Percentiles rank a stretch among this genome's conserved stretches.
phyloP scores from a whole-genome alignment of 1,140 invertebrate genomes.

The Aricia agestis region DNA sequence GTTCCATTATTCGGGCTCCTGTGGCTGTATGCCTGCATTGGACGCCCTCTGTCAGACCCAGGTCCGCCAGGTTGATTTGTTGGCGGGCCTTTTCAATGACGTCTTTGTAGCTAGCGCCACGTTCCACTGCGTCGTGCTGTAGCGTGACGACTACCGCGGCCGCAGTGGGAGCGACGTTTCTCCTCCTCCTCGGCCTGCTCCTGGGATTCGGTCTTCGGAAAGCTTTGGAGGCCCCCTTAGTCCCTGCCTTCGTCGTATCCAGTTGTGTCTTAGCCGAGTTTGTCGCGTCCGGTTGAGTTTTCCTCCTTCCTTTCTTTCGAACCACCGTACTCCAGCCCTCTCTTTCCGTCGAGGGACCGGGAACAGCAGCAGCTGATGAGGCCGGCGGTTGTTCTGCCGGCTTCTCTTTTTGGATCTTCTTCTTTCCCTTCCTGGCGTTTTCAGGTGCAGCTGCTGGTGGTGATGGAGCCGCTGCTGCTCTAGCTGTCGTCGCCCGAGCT shows the following conservation, averaged over 20 bases:
- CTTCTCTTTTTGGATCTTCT: background rate
- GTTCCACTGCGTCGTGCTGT: too few species aligned
- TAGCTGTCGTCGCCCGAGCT: too few species aligned
- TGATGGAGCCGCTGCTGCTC: too few species aligned
- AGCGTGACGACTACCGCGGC: slow-evolving; percentile 25
- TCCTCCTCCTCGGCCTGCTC: too few species aligned
- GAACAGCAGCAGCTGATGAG: background rate
- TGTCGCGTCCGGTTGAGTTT: background rate
- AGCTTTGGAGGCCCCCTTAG: too few species aligned
- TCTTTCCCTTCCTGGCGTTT: background rate
- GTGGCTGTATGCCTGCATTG: slow-evolving; percentile 17
- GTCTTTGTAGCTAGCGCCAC: too few species aligned
- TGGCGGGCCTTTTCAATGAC: too few species aligned
- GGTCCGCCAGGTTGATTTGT: background rate
- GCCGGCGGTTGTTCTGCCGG: background rate
- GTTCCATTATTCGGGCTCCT: slow-evolving; percentile 29
- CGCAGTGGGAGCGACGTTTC: too few species aligned
- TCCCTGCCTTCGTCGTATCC: too few species aligned
- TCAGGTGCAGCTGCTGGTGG: background rate
- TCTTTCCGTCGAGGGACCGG: background rate
- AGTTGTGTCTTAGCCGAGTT: background rate
- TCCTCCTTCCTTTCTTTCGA: background rate
- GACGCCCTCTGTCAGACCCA: too few species aligned
- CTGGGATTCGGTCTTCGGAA: too few species aligned
- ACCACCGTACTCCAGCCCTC: background rate